Evolutionary conservation across 2,113 vertebrate species (phyloP).

Genomic region (Mobula hypostoma): DNA sequence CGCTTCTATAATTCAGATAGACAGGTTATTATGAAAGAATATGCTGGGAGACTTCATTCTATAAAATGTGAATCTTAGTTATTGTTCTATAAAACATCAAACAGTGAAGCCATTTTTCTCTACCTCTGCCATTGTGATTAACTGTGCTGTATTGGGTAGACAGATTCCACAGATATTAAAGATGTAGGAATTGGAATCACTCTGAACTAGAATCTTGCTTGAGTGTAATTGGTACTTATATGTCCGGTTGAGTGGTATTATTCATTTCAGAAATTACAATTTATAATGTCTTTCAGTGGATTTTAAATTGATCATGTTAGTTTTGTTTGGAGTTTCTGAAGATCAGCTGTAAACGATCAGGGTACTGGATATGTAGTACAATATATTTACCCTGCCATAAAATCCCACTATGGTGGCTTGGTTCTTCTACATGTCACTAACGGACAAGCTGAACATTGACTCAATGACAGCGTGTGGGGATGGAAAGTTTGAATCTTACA

Average conservation of each 20-base stretch:
- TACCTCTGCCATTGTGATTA: constrained; percentile 6
- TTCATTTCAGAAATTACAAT: neutral
- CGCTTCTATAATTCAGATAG: neutral
- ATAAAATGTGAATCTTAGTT: constrained; percentile 24
- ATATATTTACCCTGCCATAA: neutral
- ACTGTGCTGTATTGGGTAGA: neutral
- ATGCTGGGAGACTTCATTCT: neutral
- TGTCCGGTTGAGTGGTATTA: neutral
- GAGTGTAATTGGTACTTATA: neutral
- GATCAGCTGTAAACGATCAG: neutral
- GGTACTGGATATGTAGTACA: neutral
- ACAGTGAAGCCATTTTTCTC: neutral
- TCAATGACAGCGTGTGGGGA: neutral
- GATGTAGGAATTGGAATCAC: neutral
- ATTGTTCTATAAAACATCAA: neutral
- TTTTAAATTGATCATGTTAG: neutral
- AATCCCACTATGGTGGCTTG: neutral
- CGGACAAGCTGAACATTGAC: neutral
- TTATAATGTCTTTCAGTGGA: too few relatives aligned
- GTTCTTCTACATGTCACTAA: neutral
- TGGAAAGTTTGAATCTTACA: constrained; percentile 16
- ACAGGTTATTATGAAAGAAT: neutral
- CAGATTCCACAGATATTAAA: neutral
- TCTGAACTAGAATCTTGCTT: neutral
- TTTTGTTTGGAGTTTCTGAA: neutral